phyloP scores from a whole-genome alignment of 2,113 vertebrate species.

The Ciconia boyciana region DNA sequence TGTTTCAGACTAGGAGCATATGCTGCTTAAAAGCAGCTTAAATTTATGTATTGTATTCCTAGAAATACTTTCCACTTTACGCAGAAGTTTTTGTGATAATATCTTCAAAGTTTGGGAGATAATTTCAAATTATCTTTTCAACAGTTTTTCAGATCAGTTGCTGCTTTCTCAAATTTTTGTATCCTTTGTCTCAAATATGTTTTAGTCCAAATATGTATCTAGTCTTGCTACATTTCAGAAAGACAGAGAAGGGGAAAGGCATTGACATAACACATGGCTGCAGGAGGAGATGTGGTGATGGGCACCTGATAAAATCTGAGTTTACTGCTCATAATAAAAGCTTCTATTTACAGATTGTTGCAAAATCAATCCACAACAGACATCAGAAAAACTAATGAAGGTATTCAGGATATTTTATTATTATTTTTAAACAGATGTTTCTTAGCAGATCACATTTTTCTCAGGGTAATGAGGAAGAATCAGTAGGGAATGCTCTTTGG shows the following conservation, averaged over 20 bases:
- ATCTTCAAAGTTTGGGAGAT: neutral
- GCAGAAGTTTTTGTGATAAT: neutral
- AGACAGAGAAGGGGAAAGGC: neutral
- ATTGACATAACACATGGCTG: neutral
- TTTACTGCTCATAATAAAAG: neutral
- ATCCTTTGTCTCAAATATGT: neutral
- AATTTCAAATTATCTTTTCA: neutral
- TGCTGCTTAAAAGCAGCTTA: neutral
- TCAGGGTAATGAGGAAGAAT: neutral
- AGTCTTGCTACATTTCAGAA: neutral
- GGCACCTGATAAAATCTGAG: neutral
- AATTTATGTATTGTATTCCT: neutral
- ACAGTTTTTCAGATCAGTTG: neutral
- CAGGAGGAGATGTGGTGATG: neutral
- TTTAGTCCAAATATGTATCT: neutral
- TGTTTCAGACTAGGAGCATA: neutral
- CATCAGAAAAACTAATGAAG: neutral
- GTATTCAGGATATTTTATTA: neutral
- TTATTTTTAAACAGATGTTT: neutral
- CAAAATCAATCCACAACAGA: neutral
- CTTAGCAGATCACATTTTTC: neutral
- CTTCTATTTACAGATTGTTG: neutral
- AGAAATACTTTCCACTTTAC: neutral
- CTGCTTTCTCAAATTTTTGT: neutral
- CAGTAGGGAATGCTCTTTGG: neutral